Conservation (phyloP, 2,888 invertebrate species). For the Eupithecia subumbrata region DNA sequence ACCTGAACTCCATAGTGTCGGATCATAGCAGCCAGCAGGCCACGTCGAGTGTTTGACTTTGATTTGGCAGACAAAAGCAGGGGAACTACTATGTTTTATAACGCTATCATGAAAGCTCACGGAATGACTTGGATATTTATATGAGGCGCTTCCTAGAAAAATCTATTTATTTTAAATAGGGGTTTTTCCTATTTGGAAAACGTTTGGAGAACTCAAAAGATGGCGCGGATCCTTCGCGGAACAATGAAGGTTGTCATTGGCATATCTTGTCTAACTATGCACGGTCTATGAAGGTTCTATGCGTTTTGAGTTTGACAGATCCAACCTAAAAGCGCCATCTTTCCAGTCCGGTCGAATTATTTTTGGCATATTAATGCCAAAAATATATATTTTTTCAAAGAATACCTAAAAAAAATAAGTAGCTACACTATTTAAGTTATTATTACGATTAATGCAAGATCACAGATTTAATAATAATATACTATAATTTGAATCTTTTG, state of each 20-base stretch:
- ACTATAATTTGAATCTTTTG: conserved; percentile 2
- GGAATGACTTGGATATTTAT: background rate
- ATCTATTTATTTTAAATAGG: too few relatives aligned
- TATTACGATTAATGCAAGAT: too few relatives aligned
- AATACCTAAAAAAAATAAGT: too few relatives aligned
- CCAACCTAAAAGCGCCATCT: background rate
- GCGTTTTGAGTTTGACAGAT: background rate
- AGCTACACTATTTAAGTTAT: too few relatives aligned
- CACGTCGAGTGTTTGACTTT: conserved; percentile 76
- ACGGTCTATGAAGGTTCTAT: too few relatives aligned
- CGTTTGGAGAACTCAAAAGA: background rate
- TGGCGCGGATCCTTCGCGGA: background rate
- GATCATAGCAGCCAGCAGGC: conserved; percentile 82
- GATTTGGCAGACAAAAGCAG: background rate
- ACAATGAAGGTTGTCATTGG: background rate
- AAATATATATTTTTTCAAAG: too few relatives aligned
- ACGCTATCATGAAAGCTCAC: background rate
- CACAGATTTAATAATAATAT: too few relatives aligned
- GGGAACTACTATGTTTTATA: too few relatives aligned
- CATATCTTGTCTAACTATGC: too few relatives aligned
- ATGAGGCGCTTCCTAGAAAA: too few relatives aligned
- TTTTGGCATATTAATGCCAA: too few relatives aligned
- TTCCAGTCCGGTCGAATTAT: background rate
- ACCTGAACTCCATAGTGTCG: conserved; percentile 74
- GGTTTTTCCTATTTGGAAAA: background rate